These are phyloP conservation scores for Lucilia cuprina DNA, from an alignment of 1,140 invertebrate species.

Conservation along the genomic window DNA sequence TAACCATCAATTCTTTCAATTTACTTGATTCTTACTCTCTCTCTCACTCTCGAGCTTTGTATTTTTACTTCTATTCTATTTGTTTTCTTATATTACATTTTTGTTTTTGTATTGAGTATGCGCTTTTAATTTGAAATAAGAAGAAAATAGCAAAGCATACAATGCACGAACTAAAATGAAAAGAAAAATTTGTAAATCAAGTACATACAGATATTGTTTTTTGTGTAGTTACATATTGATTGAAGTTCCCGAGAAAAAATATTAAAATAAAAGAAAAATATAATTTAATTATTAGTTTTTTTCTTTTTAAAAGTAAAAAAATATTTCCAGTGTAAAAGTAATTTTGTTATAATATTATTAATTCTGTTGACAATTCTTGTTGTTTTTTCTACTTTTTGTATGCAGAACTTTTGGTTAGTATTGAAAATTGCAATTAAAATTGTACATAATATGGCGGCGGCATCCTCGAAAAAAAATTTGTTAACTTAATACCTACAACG, in stretches of 20 bases:
- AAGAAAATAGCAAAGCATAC: background rate
- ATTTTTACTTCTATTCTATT: background rate
- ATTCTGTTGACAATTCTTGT: background rate
- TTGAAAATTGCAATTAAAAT: background rate
- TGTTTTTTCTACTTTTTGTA: background rate
- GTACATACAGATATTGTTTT: background rate
- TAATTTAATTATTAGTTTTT: background rate
- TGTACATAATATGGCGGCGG: background rate
- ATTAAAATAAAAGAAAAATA: background rate
- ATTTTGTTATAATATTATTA: background rate
- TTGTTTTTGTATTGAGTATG: constrained; percentile 1
- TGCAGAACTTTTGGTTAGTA: no score
- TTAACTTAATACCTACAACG: no score
- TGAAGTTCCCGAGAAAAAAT: background rate
- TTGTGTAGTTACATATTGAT: background rate
- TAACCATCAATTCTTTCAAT: background rate
- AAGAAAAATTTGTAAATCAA: background rate
- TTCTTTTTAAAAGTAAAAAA: background rate
- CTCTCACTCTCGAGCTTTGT: background rate
- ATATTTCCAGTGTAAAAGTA: background rate
- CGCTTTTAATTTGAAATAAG: background rate
- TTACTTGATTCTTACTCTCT: background rate
- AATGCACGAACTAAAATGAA: background rate
- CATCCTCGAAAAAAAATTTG: no score
- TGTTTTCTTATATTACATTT: background rate